These are phyloP conservation scores for Aporrectodea caliginosa DNA, from an alignment of 1,140 invertebrate species.

Conservation along the genomic window DNA sequence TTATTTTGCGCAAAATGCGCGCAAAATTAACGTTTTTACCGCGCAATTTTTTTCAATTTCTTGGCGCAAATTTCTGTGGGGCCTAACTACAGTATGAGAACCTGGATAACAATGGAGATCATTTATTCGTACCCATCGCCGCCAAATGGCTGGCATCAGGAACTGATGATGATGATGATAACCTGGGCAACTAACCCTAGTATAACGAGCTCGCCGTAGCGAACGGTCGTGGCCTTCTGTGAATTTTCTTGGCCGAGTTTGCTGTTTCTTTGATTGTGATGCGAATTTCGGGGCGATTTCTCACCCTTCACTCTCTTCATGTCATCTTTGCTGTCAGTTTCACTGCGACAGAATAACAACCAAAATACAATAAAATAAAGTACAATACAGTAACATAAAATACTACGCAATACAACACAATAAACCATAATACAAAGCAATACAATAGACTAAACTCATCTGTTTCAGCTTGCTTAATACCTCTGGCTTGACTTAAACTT, in stretches of 20 bases:
- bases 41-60: too few relatives aligned
- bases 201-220: not conserved
- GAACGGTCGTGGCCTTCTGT: not conserved
- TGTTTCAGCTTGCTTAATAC: too few relatives aligned
- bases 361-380: too few relatives aligned
- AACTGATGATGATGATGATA: not conserved
- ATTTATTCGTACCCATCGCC: not conserved
- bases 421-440: too few relatives aligned
- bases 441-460: too few relatives aligned
- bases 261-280: constrained; percentile 1
- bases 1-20: too few relatives aligned
- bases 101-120: not conserved
- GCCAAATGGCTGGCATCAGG: too few relatives aligned
- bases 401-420: too few relatives aligned
- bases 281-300: not conserved
- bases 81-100: not conserved
- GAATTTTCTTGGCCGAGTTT: not conserved
- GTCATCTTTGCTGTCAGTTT: not conserved
- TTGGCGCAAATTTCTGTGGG: too few relatives aligned
- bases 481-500: too few relatives aligned
- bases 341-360: not conserved
- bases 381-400: too few relatives aligned
- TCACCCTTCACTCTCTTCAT: not conserved
- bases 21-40: too few relatives aligned
- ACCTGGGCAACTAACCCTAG: not conserved